phyloP scores from a whole-genome alignment of 2,797 vertebrate genomes.

The Argentina silus region DNA sequence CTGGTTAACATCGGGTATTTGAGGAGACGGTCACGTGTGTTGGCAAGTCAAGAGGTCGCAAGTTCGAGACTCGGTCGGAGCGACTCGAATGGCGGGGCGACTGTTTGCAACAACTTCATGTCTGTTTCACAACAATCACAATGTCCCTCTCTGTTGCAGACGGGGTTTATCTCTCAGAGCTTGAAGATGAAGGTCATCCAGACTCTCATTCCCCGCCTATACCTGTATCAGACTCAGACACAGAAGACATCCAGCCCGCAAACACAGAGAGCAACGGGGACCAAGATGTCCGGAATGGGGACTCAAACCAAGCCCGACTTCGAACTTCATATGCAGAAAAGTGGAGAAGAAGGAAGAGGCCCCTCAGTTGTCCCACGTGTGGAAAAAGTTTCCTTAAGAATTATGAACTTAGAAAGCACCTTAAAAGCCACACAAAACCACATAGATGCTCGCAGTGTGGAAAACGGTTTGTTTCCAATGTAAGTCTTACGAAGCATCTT shows the following conservation, averaged over 20 bases:
- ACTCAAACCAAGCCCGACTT: not conserved
- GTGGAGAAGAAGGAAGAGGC: not conserved
- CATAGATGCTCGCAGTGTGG: conserved; percentile 5
- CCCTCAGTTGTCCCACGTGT: not conserved
- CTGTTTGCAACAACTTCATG: too few relatives aligned
- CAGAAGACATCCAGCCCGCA: not conserved
- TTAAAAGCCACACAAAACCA: not conserved
- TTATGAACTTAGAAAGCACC: not conserved
- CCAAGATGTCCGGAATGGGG: not conserved
- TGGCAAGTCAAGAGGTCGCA: too few relatives aligned
- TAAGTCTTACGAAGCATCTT: too few relatives aligned
- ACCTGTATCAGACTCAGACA: not conserved
- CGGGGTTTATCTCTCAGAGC: too few relatives aligned
- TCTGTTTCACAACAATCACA: too few relatives aligned
- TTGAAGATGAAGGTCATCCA: too few relatives aligned
- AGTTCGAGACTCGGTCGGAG: too few relatives aligned
- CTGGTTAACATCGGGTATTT: too few relatives aligned
- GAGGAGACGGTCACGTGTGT: too few relatives aligned
- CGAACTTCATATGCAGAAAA: not conserved
- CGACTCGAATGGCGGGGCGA: too few relatives aligned
- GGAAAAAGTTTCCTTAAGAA: not conserved
- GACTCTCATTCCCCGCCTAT: not conserved
- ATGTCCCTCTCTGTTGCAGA: too few relatives aligned
- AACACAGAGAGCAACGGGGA: not conserved
- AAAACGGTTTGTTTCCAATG: not conserved